Conservation (phyloP, 1,140 invertebrate genomes). For the Drosophila quadrilineata region DNA sequence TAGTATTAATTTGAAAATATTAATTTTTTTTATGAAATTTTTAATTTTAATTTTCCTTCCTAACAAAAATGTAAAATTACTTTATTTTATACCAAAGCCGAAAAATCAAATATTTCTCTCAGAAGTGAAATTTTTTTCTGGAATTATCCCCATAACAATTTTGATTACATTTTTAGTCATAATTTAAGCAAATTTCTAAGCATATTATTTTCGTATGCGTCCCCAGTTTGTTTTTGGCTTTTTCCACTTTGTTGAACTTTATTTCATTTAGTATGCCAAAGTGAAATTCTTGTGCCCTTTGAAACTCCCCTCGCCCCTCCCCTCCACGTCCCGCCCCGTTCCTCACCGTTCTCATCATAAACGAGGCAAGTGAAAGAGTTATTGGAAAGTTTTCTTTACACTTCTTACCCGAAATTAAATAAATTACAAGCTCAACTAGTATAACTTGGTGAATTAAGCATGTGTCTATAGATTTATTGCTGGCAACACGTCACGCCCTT, state of each 20-base stretch:
- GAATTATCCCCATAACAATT: no score
- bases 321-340: neutral
- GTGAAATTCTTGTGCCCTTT: neutral
- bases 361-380: no score
- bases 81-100: no score
- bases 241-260: constrained; percentile 8
- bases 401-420: neutral
- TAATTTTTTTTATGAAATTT: no score
- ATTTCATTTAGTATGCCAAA: neutral
- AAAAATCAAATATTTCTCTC: no score
- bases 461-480: constrained; percentile 27
- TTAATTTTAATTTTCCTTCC: no score
- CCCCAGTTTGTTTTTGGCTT: neutral
- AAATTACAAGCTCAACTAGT: neutral
- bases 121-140: no score
- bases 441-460: neutral
- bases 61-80: no score
- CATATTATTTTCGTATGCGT: neutral
- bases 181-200: neutral
- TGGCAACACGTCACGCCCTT: constrained; percentile 5
- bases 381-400: neutral
- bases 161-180: no score
- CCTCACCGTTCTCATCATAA: no score
- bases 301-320: neutral
- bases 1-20: no score